These are phyloP conservation scores for Calameuta pallipes DNA, from an alignment of 2,888 invertebrate genomes.

Conservation along the genomic window DNA sequence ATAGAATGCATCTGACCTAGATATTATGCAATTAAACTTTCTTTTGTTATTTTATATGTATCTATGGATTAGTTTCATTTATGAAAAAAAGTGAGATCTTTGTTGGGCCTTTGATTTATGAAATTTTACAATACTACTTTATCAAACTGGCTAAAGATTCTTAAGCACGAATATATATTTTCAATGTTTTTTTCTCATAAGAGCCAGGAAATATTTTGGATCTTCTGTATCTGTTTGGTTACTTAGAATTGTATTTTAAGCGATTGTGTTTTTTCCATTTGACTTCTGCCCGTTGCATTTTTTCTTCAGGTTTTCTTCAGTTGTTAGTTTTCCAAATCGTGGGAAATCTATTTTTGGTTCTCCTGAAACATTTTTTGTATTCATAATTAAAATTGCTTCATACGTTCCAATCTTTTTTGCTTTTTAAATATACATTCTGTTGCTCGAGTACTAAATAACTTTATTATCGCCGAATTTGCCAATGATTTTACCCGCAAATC, in stretches of 20 bases:
- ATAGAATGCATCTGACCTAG: constrained; percentile 10
- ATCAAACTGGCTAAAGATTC: not conserved
- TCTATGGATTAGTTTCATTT: not conserved
- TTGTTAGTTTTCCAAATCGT: not conserved
- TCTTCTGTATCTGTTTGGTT: too few relatives aligned
- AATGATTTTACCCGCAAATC: not conserved
- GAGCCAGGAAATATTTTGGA: too few relatives aligned
- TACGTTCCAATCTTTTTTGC: not conserved
- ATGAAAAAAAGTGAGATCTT: not conserved
- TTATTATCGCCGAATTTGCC: not conserved
- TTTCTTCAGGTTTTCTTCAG: not conserved
- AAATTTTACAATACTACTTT: not conserved
- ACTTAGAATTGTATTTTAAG: not conserved
- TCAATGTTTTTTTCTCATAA: too few relatives aligned
- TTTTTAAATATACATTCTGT: not conserved
- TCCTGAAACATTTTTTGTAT: not conserved
- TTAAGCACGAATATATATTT: too few relatives aligned
- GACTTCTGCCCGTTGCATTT: not conserved
- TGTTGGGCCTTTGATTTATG: not conserved
- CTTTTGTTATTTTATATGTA: not conserved
- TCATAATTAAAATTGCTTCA: not conserved
- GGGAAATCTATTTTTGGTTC: not conserved
- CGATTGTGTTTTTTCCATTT: not conserved
- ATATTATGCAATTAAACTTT: not conserved
- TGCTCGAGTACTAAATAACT: not conserved